Base-by-base conservation (phyloP, 1,140 invertebrate species). In the Harpegnathos saltator region DNA sequence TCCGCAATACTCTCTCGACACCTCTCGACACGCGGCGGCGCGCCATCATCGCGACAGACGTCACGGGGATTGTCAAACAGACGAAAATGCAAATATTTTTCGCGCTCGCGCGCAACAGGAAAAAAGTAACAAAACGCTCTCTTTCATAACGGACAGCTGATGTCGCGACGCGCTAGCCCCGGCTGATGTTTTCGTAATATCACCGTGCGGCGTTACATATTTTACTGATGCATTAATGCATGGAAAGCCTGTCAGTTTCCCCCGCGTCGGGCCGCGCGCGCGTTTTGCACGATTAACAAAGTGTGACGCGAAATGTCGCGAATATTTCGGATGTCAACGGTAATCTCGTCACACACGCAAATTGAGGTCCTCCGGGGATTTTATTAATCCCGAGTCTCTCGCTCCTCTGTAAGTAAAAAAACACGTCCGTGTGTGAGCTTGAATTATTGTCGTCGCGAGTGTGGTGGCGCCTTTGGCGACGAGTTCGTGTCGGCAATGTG, bases 141-240 rank as follows among this genome's bases (percentile, higher is more conserved):
- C 38, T 44, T n/a, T 56, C 38, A 9, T 38, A 63, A 68, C 59
- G 26, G 59, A 22, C n/a, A 19, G 44, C 24, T 54, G 74, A 24
- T 66, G 19, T 54, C 63, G 14, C 62, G 19, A n/a, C 19, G 33
- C 3, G n/a, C 19, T 56, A 56, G 54, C 54, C 2, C 15, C 62
- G 50, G 66, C 11, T 44, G 74, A 77, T 29, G 50, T 56, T 78
- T 44, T n/a, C n/a, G 62, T 26, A 29, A 56, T 52, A 65, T 68
- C 38, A 56, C 26, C 17, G 14, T 15, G 0, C 5, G 24, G 24
- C 12, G 24, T 62, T 62, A 48, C 14, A 75, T 75, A 52, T 52
- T 56, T 33, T 11, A 56, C 19, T 33, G 33, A 68, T 44, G 1
- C 12, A 17, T 56, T 44, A 68, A 68, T 26, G 48, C 17, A 19